Evolutionary conservation across 2,797 vertebrate genomes (phyloP).

Genomic region (Megaceryle alcyon): DNA sequence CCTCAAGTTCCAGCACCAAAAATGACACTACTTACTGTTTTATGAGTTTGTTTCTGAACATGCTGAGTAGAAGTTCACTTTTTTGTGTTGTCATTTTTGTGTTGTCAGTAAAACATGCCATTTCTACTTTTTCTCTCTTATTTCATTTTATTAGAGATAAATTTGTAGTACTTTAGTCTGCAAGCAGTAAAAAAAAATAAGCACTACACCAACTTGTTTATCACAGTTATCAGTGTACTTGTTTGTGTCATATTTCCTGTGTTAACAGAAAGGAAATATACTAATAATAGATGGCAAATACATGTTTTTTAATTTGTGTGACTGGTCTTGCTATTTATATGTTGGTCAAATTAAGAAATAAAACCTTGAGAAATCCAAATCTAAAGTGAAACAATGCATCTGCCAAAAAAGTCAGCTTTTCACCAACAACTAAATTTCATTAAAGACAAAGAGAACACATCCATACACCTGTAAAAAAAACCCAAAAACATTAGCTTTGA

Average conservation of each 20-base stretch:
- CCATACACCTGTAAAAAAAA: background rate
- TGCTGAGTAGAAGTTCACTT: background rate
- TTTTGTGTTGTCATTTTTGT: background rate
- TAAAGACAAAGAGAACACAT: background rate
- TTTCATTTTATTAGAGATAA: background rate
- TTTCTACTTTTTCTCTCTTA: background rate
- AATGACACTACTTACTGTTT: background rate
- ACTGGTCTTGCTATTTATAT: constrained; percentile 33
- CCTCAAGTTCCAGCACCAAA: background rate
- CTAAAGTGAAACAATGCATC: background rate
- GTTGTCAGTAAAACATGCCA: background rate
- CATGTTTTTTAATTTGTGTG: constrained; percentile 50
- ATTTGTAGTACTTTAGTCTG: constrained; percentile 13
- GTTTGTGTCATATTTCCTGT: constrained; percentile 76
- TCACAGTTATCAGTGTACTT: constrained; percentile 73
- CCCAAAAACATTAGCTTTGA: background rate
- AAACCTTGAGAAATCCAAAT: constrained; percentile 12
- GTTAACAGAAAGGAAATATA: constrained; percentile 70
- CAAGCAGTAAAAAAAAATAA: constrained; percentile 50
- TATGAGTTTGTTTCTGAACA: background rate
- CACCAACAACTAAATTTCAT: background rate
- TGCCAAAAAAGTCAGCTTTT: background rate
- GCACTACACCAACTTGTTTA: constrained; percentile 63
- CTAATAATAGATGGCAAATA: constrained; percentile 70
- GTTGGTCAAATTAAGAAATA: constrained; percentile 37